These are phyloP conservation scores for Fundulus diaphanus DNA, from an alignment of 2,797 vertebrate species.

Conservation along the genomic window DNA sequence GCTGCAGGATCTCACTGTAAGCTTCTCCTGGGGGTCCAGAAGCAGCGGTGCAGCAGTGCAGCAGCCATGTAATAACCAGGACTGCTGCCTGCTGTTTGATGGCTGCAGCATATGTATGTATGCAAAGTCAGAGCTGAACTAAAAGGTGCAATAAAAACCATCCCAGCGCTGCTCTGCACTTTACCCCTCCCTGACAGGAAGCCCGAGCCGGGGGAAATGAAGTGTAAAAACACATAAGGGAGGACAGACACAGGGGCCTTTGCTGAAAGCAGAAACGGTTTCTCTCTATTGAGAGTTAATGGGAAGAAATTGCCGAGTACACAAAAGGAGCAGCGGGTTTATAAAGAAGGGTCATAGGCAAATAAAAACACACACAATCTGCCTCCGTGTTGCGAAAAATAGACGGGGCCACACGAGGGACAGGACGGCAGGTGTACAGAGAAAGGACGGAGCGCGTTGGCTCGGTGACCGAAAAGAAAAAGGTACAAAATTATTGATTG, in stretches of 20 bases:
- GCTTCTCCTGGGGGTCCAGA: slow-evolving; percentile 60
- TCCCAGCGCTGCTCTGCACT: slow-evolving; percentile 15
- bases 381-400: slow-evolving; percentile 18
- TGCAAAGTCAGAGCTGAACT: slow-evolving; percentile 15
- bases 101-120: slow-evolving; percentile 2
- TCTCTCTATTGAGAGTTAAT: slow-evolving; percentile 38
- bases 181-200: slow-evolving; percentile 24
- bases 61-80: slow-evolving; percentile 50
- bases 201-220: slow-evolving; percentile 18
- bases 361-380: slow-evolving; percentile 20
- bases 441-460: slow-evolving; percentile 12
- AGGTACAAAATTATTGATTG: slow-evolving; percentile 38
- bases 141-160: slow-evolving; percentile 20
- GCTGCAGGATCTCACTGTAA: slow-evolving; percentile 68
- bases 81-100: slow-evolving; percentile 29
- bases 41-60: slow-evolving; percentile 64
- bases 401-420: background rate
- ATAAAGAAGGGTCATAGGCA: slow-evolving; percentile 52
- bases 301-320: slow-evolving; percentile 46
- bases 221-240: slow-evolving; percentile 33
- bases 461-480: slow-evolving; percentile 9
- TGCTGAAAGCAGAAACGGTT: slow-evolving; percentile 42
- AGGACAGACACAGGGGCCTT: background rate
- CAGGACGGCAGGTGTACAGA: slow-evolving; percentile 17
- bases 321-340: slow-evolving; percentile 30